A percentile compares a stretch with the other conserved stretches of the same genome.
Evolutionary conservation across 2,888 invertebrate genomes (phyloP).

Genomic region (Prosopocoilus inquinatus): DNA sequence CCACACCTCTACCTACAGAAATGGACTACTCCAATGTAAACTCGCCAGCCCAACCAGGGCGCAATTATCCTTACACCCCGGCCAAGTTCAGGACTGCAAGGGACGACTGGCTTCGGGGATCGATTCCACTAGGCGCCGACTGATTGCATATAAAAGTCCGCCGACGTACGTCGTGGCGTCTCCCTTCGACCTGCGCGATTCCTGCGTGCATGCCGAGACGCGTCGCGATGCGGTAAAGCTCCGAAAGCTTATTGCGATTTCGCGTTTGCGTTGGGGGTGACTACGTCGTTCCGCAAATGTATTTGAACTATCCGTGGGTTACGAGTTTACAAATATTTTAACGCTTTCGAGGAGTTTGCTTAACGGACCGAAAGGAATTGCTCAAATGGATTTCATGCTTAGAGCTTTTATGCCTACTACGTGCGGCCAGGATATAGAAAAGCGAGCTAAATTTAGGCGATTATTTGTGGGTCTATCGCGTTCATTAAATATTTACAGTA

Average conservation of each 20-base stretch:
- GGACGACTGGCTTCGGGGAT: conserved; percentile 21
- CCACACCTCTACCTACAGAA: conserved; percentile 12
- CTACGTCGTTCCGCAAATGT: not conserved
- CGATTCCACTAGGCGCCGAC: conserved; percentile 25
- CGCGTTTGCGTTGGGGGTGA: not conserved
- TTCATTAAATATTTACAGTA: no score
- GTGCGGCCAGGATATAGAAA: no score
- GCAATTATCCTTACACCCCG: conserved; percentile 9
- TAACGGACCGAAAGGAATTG: not conserved
- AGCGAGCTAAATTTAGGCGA: no score
- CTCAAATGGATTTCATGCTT: not conserved
- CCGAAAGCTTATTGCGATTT: not conserved
- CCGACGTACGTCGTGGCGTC: not conserved
- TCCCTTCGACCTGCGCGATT: not conserved
- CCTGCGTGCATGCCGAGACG: not conserved
- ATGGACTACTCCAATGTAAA: conserved; percentile 27
- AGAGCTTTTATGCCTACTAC: not conserved
- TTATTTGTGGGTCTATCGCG: no score
- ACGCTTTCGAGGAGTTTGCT: not conserved
- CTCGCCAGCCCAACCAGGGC: conserved; percentile 16
- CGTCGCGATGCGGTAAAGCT: not conserved
- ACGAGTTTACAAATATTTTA: not conserved
- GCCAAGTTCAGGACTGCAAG: conserved; percentile 12
- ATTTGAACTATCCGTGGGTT: not conserved
- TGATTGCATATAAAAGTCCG: not conserved